Conservation (phyloP, 2,797 vertebrate genomes). For the Tinamus major region DNA sequence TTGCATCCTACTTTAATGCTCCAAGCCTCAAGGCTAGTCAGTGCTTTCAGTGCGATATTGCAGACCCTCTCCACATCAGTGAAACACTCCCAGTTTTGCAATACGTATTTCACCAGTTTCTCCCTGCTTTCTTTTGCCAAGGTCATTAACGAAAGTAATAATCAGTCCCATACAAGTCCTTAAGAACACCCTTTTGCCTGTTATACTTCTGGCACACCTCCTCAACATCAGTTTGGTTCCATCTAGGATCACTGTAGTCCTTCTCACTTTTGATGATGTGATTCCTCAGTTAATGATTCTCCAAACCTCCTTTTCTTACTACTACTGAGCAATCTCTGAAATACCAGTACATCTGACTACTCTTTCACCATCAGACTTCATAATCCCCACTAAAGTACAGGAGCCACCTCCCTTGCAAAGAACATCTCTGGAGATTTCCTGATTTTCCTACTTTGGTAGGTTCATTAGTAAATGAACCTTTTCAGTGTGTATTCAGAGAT, state of each 20-base stretch:
- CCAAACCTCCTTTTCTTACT: background rate
- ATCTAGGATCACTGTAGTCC: background rate
- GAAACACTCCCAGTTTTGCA: fast-evolving
- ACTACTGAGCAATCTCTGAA: background rate
- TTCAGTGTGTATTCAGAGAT: background rate
- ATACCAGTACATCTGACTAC: background rate
- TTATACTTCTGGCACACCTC: background rate
- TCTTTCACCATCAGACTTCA: background rate
- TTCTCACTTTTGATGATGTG: background rate
- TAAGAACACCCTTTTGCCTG: background rate
- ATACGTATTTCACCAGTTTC: fast-evolving
- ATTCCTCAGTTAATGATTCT: background rate
- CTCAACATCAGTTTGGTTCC: background rate
- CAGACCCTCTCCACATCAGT: background rate
- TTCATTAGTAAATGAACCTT: background rate
- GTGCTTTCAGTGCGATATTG: background rate
- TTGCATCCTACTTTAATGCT: fast-evolving
- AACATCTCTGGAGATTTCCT: background rate
- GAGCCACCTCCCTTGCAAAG: background rate
- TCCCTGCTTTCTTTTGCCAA: background rate
- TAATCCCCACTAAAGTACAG: background rate
- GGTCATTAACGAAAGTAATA: fast-evolving
- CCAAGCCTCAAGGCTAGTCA: background rate
- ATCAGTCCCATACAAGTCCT: fast-evolving
- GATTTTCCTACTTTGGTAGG: background rate